Conservation (phyloP, 2,888 invertebrate species). For the Drosophila phalerata region DNA sequence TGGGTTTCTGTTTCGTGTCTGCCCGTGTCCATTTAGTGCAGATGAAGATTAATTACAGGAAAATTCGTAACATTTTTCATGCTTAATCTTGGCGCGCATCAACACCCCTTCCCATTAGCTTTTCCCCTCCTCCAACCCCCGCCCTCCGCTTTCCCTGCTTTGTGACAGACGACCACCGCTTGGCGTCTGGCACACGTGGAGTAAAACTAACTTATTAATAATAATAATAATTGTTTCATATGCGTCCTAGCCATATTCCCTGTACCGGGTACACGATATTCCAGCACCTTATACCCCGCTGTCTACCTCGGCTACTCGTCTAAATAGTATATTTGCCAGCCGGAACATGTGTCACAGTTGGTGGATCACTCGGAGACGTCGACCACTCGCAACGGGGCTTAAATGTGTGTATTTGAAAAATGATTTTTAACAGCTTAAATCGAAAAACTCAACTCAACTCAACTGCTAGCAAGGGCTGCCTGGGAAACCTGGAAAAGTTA, state of each 20-base stretch:
- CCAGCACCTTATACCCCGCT: background rate
- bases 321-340: constrained; percentile 43
- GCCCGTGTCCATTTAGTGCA: constrained; percentile 48
- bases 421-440: constrained; percentile 71
- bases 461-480: constrained; percentile 20
- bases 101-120: constrained; percentile 15
- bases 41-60: constrained; percentile 77
- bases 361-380: constrained; percentile 42
- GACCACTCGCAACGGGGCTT: constrained; percentile 51
- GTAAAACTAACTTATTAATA: constrained; percentile 77
- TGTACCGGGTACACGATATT: background rate
- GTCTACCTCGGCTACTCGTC: background rate
- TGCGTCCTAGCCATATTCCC: constrained; percentile 37
- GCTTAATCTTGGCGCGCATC: constrained; percentile 75
- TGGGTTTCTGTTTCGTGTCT: constrained; percentile 34
- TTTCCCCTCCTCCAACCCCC: background rate
- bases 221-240: constrained; percentile 78
- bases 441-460: constrained; percentile 1
- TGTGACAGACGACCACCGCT: constrained; percentile 2
- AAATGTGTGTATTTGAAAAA: constrained; percentile 69
- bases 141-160: background rate
- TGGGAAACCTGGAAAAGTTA: constrained; percentile 30
- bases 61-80: constrained; percentile 80
- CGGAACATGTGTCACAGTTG: constrained; percentile 72
- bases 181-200: constrained; percentile 54